Percentiles rank a stretch among this genome's conserved stretches.
phyloP scores from a whole-genome alignment of 2,888 invertebrate genomes.

The Cantharis nigra region DNA sequence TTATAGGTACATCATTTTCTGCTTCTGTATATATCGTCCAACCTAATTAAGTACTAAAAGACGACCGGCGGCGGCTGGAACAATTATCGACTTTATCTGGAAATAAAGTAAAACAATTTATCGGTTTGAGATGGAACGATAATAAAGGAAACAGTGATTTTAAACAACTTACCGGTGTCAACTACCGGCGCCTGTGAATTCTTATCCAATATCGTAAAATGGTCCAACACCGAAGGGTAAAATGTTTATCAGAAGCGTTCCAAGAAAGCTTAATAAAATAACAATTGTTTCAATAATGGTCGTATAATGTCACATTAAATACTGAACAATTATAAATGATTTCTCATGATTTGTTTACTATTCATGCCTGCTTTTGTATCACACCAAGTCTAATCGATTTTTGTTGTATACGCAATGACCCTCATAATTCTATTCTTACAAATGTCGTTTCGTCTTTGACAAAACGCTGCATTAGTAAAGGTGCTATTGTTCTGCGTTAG shows the following conservation, averaged over 20 bases:
- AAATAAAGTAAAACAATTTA: conserved; percentile 27
- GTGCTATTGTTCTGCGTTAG: conserved; percentile 39
- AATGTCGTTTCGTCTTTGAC: conserved; percentile 36
- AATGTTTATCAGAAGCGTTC: conserved; percentile 30
- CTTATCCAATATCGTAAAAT: conserved; percentile 43
- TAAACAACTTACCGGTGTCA: conserved; percentile 44
- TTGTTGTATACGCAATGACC: conserved; percentile 42
- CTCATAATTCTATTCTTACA: conserved; percentile 41
- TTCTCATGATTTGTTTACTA: conserved; percentile 34
- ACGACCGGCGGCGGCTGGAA: conserved; percentile 12
- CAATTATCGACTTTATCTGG: conserved; percentile 29
- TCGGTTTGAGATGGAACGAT: conserved; percentile 43
- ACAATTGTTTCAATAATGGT: conserved; percentile 36
- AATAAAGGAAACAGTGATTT: conserved; percentile 43
- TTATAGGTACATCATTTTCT: background rate
- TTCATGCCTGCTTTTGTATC: conserved; percentile 20
- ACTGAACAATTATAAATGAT: conserved; percentile 40
- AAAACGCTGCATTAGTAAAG: conserved; percentile 38
- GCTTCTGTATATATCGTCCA: conserved; percentile 25
- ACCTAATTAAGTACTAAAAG: conserved; percentile 44
- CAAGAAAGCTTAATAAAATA: conserved; percentile 26
- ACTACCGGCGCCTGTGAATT: conserved; percentile 44
- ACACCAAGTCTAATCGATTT: conserved; percentile 41
- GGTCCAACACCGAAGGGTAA: conserved; percentile 27
- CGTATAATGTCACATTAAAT: conserved; percentile 18